These are phyloP conservation scores for Pseudorhiza aurosa DNA, from an alignment of 30 jellyfish, hydroid and myxozoan species.

Conservation along the genomic window DNA sequence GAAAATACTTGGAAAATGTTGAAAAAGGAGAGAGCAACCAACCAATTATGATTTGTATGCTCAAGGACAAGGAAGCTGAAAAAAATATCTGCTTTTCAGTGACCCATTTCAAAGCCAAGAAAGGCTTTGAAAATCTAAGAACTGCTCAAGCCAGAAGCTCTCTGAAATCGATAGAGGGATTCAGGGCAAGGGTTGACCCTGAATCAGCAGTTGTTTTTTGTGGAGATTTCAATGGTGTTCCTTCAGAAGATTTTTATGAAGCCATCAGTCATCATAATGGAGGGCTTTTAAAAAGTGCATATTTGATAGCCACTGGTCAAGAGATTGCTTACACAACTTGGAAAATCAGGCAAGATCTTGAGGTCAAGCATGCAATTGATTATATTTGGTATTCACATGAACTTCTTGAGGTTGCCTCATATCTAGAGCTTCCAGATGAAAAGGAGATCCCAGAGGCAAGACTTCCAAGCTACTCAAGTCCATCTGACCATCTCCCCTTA, in stretches of 20 bases:
- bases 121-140: conserved; percentile 73
- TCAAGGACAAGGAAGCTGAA: conserved; percentile 16
- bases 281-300: conserved; percentile 56
- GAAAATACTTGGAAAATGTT: conserved; percentile 52
- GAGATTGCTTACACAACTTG: conserved; percentile 75
- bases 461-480: conserved; percentile 69
- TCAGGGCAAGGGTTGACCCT: conserved; percentile 6
- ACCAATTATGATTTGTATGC: conserved; percentile 49
- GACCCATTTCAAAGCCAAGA: conserved; percentile 84
- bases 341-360: conserved; percentile 80
- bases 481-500: conserved; percentile 82
- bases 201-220: conserved; percentile 58
- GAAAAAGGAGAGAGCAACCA: conserved; percentile 70
- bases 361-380: conserved; percentile 72
- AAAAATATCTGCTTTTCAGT: conserved; percentile 54
- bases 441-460: conserved; percentile 66
- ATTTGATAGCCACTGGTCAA: conserved; percentile 18
- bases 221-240: conserved; percentile 88
- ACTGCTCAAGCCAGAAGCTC: conserved; percentile 67
- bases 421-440: conserved; percentile 69
- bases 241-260: conserved; percentile 58
- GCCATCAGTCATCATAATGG: conserved; percentile 18
- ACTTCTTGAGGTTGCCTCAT: conserved; percentile 20
- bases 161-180: conserved; percentile 12
- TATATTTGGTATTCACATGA: conserved; percentile 76